Base-by-base conservation (phyloP, 2,888 invertebrate species). In the Ophion slaviceki region DNA sequence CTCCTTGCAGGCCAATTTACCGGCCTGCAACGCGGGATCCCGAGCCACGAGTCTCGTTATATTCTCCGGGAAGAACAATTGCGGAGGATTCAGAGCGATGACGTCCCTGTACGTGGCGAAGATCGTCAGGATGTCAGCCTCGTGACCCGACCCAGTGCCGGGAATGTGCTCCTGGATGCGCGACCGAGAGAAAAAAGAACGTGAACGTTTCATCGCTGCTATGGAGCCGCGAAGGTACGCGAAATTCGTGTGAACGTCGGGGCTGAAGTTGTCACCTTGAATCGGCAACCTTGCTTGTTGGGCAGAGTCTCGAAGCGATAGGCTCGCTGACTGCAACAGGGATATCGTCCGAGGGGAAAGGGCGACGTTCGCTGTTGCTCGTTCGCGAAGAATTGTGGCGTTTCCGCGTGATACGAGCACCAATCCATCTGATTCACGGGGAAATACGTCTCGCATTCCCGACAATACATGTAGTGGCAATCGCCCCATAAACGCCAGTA, bases 401-500 rank as follows among this genome's bases (percentile, higher is more conserved):
- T 94, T 91, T 97, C 97, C n/a, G 96, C 96, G 94, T 98, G 98
- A 92, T 96, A 97, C 8, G 96, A 96, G 90, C 98, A 98, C 97
- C 97, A 97, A 87, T 96, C 96, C 95, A 97, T 96, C 95, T 97
- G 95, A 92, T 96, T 96, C 1, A 96, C 96, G 0, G 97, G 97
- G 92, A 97, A 98, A 92, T 96, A 96, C 57, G 95, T 95, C 91
- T 97, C 97, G 91, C 98, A 98, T 2, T 96, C 95, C 71, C 96
- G 96, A 91, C 99, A 99, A 84, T 96, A 96, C 36, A 99, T 95
- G 94, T 97, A 98, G 94, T 99, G 99, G 87, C 98, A 97, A 90
- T 97, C 97, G 0, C 98, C 98, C 99, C 99, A 99, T 70, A 99
- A 94, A 66, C 97, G 96, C 99, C 99, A 99, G 94, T 99, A 99